Evolutionary conservation across 1,140 invertebrate species (phyloP).

Genomic region (Anoplophora glabripennis): DNA sequence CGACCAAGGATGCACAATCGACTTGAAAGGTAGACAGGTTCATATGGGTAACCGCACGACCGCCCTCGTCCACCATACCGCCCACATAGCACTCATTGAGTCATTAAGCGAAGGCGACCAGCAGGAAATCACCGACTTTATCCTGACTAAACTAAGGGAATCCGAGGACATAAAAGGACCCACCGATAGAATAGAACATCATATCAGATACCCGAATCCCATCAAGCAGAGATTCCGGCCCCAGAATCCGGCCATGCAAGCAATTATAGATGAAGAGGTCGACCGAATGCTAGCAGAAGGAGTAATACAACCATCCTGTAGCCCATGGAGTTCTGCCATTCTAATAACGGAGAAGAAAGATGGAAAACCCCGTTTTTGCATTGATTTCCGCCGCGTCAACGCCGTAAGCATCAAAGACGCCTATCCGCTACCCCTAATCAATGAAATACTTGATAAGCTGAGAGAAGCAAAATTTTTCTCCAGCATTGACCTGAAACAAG

Average conservation of each 20-base stretch:
- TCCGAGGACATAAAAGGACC: too few species aligned
- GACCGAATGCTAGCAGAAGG: constrained; percentile 21
- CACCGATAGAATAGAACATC: too few species aligned
- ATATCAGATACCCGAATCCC: too few species aligned
- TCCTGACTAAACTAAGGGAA: too few species aligned
- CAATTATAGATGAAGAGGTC: constrained; percentile 20
- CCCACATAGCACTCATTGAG: too few species aligned
- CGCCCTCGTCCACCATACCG: too few species aligned
- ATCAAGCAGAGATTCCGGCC: constrained; percentile 23
- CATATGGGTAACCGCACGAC: too few species aligned
- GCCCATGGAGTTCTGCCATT: constrained; percentile 29
- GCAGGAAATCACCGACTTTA: too few species aligned
- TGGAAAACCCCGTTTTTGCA: constrained; percentile 13
- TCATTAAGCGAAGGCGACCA: too few species aligned
- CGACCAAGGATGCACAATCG: too few species aligned
- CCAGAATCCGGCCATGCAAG: not conserved
- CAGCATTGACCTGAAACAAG: constrained; percentile 37
- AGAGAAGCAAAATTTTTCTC: constrained; percentile 35
- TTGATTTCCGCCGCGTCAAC: constrained; percentile 19
- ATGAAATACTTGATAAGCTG: constrained; percentile 32
- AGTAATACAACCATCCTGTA: constrained; percentile 21
- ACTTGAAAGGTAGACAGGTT: too few species aligned
- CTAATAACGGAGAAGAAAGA: constrained; percentile 18
- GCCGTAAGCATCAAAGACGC: constrained; percentile 25
- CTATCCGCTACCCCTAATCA: constrained; percentile 25